Evolutionary conservation across 1,140 invertebrate species (phyloP), one percentile per base, ranked within the genome.

Genomic region (Neotoxoptera formosana): DNA sequence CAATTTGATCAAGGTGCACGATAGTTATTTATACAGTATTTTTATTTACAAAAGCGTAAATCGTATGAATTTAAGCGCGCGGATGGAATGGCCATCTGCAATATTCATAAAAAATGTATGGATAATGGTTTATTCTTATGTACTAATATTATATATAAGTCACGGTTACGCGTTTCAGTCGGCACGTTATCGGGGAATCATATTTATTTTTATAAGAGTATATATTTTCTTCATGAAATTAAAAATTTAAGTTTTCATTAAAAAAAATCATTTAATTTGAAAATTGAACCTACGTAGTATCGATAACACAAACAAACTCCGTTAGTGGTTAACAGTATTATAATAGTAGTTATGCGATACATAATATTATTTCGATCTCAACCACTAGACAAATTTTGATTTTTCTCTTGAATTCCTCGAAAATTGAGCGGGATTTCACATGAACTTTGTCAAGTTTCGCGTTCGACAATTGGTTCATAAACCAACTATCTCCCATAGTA

Each of bases 11-110:
- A 76, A 76, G n/a, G 14, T 17, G 60, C n/a, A 7, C 6, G 60
- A 76, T 60, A 67, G n/a, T 76, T 76, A 17, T 76, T 30, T 76
- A 76, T 17, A 17, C 30, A n/a, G 60, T 76, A 34, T 76, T 76
- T 76, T 76, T 76, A 76, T 76, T n/a, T n/a, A 76, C 30, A 76
- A 76, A 76, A 76, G n/a, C 60, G 60, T 76, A 76, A 67, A 76
- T n/a, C 30, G 60, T 76, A 76, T 76, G 60, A 30, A 67, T 67
- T 67, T 67, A n/a, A 4, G 60, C 30, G 6, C n/a, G 30, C n/a
- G 60, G n/a, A n/a, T 76, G n/a, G n/a, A n/a, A 76, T 76, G 60
- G n/a, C 60, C 60, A n/a, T 76, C 14, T 76, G 60, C 17, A n/a
- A 17, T n/a, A 76, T 30, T 76, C 60, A 76, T 76, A 76, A 76